These are phyloP conservation scores for Netelia melanura DNA, from an alignment of 2,888 invertebrate species.

Conservation along the genomic window DNA sequence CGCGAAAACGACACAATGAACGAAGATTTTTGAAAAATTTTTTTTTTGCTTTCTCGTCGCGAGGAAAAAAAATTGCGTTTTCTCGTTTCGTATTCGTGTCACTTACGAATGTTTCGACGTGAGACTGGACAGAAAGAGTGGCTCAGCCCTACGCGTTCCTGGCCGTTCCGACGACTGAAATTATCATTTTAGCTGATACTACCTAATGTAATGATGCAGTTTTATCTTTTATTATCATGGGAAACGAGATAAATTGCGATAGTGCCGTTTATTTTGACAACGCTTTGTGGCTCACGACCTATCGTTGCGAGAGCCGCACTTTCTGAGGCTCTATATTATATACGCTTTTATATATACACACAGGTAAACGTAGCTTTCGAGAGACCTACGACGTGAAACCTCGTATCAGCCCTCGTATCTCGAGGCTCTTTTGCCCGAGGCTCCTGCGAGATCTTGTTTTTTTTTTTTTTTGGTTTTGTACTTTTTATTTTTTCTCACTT, in stretches of 20 bases:
- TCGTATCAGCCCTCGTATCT: constrained; percentile 76
- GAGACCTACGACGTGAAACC: constrained; percentile 49
- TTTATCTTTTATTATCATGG: constrained; percentile 85
- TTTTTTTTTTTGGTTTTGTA: neutral
- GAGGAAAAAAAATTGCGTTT: constrained; percentile 8
- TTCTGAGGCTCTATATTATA: constrained; percentile 64
- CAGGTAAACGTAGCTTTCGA: constrained; percentile 3
- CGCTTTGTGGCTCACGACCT: constrained; percentile 76
- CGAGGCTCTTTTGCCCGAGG: constrained; percentile 46
- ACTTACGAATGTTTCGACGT: constrained; percentile 29
- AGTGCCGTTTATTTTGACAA: constrained; percentile 85
- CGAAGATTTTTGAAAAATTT: neutral
- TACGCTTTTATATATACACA: constrained; percentile 23
- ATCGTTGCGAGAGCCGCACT: constrained; percentile 64
- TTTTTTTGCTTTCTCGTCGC: no score
- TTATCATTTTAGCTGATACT: constrained; percentile 85
- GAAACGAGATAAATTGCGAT: constrained; percentile 85
- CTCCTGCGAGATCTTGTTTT: constrained; percentile 50
- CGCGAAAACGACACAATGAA: neutral
- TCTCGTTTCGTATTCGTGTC: constrained; percentile 10
- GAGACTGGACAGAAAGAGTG: constrained; percentile 66
- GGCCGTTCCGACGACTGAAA: constrained; percentile 83
- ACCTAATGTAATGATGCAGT: constrained; percentile 85
- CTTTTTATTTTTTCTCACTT: neutral
- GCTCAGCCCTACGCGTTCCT: constrained; percentile 82